Evolutionary conservation across 2,797 vertebrate genomes (phyloP).

Genomic region (Menidia menidia): DNA sequence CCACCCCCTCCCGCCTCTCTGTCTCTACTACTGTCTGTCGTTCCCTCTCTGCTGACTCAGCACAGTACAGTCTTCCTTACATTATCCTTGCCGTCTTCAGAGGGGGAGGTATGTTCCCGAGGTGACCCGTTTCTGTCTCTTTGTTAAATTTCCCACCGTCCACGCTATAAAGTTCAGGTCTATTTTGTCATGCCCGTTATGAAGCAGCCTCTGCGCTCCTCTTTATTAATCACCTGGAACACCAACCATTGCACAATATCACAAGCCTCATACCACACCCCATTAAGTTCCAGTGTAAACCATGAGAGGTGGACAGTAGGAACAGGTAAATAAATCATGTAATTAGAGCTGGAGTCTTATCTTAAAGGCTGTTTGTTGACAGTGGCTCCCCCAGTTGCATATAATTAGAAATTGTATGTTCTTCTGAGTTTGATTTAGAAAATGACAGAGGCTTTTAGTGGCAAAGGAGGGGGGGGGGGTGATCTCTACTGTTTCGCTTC

Average conservation of each 20-base stretch:
- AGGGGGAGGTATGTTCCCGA: slow-evolving; percentile 45
- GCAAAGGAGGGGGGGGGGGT: not conserved
- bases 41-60: slow-evolving; percentile 64
- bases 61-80: slow-evolving; percentile 63
- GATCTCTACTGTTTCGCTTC: not conserved
- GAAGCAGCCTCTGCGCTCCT: slow-evolving; percentile 18
- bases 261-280: slow-evolving; percentile 19
- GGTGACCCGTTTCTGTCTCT: slow-evolving; percentile 28
- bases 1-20: slow-evolving; percentile 10
- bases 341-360: slow-evolving; percentile 4
- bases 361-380: no score
- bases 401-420: no score
- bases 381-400: no score
- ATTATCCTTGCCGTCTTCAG: slow-evolving; percentile 51
- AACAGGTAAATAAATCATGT: slow-evolving; percentile 7
- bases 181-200: slow-evolving; percentile 7
- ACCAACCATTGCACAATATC: slow-evolving; percentile 9
- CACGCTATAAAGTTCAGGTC: slow-evolving; percentile 6
- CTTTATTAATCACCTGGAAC: slow-evolving; percentile 40
- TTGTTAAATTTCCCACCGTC: not conserved
- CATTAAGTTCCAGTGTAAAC: slow-evolving; percentile 43
- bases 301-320: not conserved
- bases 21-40: slow-evolving; percentile 2
- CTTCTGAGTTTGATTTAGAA: no score
- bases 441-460: not conserved